Conservation (phyloP, 2,888 invertebrate species). For the Drosophila peninsularis region DNA sequence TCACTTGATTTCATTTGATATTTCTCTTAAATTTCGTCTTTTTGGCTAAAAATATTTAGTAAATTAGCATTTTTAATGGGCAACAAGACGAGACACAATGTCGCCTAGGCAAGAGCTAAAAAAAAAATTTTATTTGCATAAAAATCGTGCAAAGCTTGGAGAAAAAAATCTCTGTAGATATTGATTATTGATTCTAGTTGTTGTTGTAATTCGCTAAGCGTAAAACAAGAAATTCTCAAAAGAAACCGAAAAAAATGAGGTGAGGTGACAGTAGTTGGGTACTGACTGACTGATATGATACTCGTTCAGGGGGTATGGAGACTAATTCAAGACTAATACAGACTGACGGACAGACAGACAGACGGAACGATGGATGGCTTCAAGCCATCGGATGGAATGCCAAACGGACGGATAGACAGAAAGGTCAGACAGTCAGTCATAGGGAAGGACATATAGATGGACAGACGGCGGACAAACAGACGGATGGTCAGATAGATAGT, state of each 20-base stretch:
- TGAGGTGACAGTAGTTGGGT: fast-evolving
- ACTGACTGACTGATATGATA: neutral
- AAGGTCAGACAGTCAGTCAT: neutral
- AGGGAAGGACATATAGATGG: neutral
- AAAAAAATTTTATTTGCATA: conserved; percentile 54
- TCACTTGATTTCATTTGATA: neutral
- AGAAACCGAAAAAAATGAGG: neutral
- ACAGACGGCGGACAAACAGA: neutral
- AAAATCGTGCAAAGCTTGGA: conserved; percentile 45
- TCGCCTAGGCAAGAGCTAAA: conserved; percentile 55
- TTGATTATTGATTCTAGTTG: conserved; percentile 22
- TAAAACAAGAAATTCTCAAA: conserved; percentile 70
- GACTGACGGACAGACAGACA: neutral
- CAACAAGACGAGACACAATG: conserved; percentile 74
- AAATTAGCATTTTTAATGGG: conserved; percentile 76
- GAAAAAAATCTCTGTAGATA: conserved; percentile 19
- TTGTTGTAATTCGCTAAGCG: conserved; percentile 56
- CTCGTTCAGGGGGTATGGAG: neutral
- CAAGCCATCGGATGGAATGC: neutral
- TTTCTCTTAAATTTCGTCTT: conserved; percentile 11
- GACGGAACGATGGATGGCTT: too few relatives aligned
- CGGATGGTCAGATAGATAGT: neutral
- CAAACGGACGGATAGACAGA: neutral
- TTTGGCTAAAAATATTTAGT: conserved; percentile 45
- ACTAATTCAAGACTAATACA: too few relatives aligned